These are phyloP conservation scores for Eufriesea mexicana DNA, from an alignment of 1,140 invertebrate species.

Conservation along the genomic window DNA sequence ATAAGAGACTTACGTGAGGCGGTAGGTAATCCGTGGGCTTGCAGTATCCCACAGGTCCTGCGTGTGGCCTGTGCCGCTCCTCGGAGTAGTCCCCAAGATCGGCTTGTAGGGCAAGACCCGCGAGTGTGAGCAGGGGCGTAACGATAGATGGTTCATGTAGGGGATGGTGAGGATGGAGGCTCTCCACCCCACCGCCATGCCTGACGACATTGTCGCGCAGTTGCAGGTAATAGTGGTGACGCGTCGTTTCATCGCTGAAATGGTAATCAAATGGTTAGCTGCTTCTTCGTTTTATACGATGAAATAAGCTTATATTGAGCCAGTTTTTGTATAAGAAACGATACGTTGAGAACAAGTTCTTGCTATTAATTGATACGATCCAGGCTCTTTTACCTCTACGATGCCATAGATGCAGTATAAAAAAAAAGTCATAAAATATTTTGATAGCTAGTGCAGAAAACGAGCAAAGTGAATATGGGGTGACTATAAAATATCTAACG, in stretches of 20 bases:
- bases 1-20: conserved; percentile 80
- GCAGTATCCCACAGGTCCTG: conserved; percentile 88
- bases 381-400: neutral
- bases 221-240: conserved; percentile 97
- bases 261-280: conserved; percentile 33
- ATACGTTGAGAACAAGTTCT: neutral
- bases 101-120: conserved; percentile 94
- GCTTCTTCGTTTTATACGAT: neutral
- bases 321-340: neutral
- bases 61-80: conserved; percentile 84
- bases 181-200: conserved; percentile 85
- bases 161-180: conserved; percentile 83
- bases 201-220: conserved; percentile 93
- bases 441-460: no score
- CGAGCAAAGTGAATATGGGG: neutral
- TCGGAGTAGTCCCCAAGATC: conserved; percentile 91
- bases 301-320: neutral
- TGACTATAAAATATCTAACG: no score
- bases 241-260: conserved; percentile 92
- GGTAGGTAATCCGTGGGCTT: conserved; percentile 90
- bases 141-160: conserved; percentile 84
- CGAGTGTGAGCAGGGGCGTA: conserved; percentile 87
- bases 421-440: neutral
- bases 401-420: neutral
- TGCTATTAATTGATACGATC: neutral